Evolutionary conservation across 2,888 invertebrate genomes (phyloP).

Genomic region (Synanthedon tipuliformis): DNA sequence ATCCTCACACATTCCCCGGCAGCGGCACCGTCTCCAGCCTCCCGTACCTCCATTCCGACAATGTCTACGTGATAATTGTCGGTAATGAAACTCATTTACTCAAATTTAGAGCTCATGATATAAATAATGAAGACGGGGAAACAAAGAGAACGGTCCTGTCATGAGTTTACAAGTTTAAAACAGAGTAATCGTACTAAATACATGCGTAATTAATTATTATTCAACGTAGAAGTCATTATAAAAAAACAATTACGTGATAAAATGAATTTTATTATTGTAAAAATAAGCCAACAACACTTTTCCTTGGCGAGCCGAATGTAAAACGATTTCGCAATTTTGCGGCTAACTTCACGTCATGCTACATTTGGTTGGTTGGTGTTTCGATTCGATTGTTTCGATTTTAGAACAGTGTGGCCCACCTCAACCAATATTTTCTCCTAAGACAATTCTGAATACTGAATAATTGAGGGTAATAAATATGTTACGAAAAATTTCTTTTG

Average conservation of each 20-base stretch:
- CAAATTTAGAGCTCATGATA: background rate
- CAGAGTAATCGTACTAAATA: slow-evolving; percentile 27
- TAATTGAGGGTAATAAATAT: too few species aligned
- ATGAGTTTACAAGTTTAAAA: slow-evolving; percentile 9
- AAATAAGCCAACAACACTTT: slow-evolving; percentile 45
- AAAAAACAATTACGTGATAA: slow-evolving; percentile 22
- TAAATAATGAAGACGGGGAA: slow-evolving; percentile 4
- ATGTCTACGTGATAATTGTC: slow-evolving; percentile 17
- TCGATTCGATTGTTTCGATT: too few species aligned
- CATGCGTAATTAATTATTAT: slow-evolving; percentile 18
- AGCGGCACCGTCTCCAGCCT: slow-evolving; percentile 59
- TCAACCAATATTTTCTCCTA: too few species aligned
- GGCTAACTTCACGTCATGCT: background rate
- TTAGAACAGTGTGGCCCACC: too few species aligned
- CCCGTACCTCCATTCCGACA: slow-evolving; percentile 57
- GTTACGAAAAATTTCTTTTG: too few species aligned
- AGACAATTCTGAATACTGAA: too few species aligned
- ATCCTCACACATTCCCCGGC: slow-evolving; percentile 43
- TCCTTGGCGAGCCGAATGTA: slow-evolving; percentile 6
- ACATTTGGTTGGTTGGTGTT: too few species aligned
- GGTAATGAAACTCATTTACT: background rate
- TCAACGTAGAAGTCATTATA: slow-evolving; percentile 25
- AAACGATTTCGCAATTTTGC: background rate
- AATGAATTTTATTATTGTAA: slow-evolving; percentile 25
- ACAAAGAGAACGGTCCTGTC: slow-evolving; percentile 4